These are phyloP conservation scores for Euschistus heros DNA, from an alignment of 1,140 invertebrate species.

Conservation along the genomic window DNA sequence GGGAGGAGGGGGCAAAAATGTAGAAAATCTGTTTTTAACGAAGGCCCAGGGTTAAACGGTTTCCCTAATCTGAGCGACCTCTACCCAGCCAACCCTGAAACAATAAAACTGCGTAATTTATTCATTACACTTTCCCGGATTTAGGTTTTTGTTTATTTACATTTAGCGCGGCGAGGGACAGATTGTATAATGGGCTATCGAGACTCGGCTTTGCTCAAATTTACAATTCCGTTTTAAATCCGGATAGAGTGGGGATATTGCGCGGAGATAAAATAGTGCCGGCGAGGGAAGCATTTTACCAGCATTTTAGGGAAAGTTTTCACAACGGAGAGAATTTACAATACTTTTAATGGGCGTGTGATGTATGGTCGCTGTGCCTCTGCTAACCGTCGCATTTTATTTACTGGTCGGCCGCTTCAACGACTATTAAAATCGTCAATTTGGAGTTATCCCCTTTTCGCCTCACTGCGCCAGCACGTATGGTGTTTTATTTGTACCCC, in stretches of 20 bases:
- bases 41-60: background rate
- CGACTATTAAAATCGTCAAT: no score
- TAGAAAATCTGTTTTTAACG: constrained; percentile 3
- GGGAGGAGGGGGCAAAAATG: background rate
- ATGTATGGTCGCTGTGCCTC: background rate
- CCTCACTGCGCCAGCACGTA: no score
- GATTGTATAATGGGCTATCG: constrained; percentile 5
- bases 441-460: no score
- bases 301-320: constrained; percentile 2
- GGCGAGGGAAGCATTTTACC: background rate
- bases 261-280: background rate
- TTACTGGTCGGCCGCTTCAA: no score
- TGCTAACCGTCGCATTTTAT: background rate
- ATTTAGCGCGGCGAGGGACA: background rate
- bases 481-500: no score
- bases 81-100: background rate
- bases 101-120: constrained; percentile 16
- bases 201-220: background rate
- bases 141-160: constrained; percentile 15
- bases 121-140: constrained; percentile 10
- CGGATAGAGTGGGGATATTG: no score
- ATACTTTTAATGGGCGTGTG: constrained; percentile 10
- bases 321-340: background rate
- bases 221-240: constrained; percentile 15
- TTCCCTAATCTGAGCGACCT: background rate